Conservation (phyloP, 2,888 invertebrate genomes). For the Odontomyia ornata region DNA sequence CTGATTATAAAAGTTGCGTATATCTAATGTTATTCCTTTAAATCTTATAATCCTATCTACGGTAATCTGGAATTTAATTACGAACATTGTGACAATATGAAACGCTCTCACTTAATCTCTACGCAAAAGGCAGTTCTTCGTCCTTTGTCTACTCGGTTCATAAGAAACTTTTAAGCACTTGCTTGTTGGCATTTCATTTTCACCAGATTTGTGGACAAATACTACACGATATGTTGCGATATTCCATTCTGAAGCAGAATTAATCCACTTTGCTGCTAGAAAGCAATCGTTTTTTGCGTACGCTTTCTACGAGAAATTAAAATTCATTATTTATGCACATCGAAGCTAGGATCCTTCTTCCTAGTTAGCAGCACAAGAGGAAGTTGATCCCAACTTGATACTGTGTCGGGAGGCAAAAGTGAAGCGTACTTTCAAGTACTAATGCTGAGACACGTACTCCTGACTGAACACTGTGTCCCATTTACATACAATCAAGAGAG, state of each 20-base stretch:
- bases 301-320: slow-evolving; percentile 37
- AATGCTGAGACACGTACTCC: background rate
- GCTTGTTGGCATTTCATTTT: background rate
- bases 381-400: slow-evolving; percentile 2
- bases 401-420: background rate
- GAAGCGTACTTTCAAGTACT: background rate
- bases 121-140: too few species aligned
- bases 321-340: slow-evolving; percentile 44
- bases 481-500: slow-evolving; percentile 1
- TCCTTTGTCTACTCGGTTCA: too few species aligned
- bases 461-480: background rate
- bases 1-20: too few species aligned
- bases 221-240: background rate
- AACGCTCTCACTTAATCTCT: too few species aligned
- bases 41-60: too few species aligned
- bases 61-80: too few species aligned
- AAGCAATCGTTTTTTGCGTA: slow-evolving; percentile 25
- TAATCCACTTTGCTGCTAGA: slow-evolving; percentile 20
- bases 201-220: slow-evolving; percentile 33
- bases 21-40: too few species aligned
- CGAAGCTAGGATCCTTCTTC: background rate
- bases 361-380: background rate
- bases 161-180: too few species aligned
- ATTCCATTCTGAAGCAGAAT: background rate
- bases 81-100: too few species aligned